phyloP scores from a whole-genome alignment of 2,888 invertebrate species.

The Nezara viridula region DNA sequence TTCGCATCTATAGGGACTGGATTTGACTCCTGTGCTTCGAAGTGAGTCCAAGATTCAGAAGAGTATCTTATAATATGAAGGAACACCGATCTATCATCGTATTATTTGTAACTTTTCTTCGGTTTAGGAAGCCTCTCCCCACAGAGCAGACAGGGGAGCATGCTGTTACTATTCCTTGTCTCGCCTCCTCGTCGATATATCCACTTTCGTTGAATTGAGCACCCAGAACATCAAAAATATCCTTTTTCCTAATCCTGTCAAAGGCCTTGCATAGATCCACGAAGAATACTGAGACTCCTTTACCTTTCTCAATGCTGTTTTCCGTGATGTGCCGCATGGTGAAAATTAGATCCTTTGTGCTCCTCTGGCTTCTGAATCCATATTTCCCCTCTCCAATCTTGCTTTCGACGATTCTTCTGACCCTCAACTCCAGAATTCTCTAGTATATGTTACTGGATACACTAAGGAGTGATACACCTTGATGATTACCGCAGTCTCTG shows the following conservation, averaged over 20 bases:
- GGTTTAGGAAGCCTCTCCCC: no score
- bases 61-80: no score
- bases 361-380: not conserved
- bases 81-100: no score
- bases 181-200: no score
- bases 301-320: not conserved
- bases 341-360: slow-evolving; percentile 20
- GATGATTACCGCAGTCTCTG: not conserved
- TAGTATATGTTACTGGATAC: not conserved
- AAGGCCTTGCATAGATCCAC: not conserved
- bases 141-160: no score
- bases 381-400: not conserved
- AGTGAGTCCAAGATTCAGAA: no score
- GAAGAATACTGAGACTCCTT: not conserved
- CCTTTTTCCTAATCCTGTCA: not conserved
- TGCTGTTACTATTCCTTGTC: no score
- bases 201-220: no score
- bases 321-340: not conserved
- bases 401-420: not conserved
- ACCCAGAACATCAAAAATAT: not conserved
- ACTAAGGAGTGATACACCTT: not conserved
- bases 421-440: not conserved
- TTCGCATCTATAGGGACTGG: no score
- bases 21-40: no score
- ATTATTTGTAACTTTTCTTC: no score